Evolutionary conservation across 1,140 invertebrate genomes (phyloP), one percentile per base, ranked within the genome.

Genomic region (Varroa destructor): DNA sequence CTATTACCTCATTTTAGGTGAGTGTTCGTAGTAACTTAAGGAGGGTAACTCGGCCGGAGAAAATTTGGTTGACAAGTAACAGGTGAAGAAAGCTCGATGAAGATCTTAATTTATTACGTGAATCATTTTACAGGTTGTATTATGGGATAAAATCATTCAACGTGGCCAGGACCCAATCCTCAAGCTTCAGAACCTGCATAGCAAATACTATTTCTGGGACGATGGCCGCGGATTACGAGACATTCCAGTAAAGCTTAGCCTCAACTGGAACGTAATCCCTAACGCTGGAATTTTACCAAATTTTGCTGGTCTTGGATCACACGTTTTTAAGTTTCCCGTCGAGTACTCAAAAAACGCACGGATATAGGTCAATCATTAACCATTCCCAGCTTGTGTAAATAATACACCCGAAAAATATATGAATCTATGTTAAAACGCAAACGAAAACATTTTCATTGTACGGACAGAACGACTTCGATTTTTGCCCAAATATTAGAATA

Each of bases 161-260:
- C 85, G 96, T 78, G 92, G 90, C 70, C 91, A 98, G 79, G 92
- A 93, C 82, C 86, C 93, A 46, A 81, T 90, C 25, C 78, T 99
- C 55, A 88, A 94, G 77, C 90, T 93, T 75, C 91, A 92, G 79
- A 93, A 92, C 78, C 88, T 94, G 83, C 92, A 96, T 78, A 93
- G 92, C 1, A 97, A 99, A 80, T 99, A 99, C 82, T 99, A 99
- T 79, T 98, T 99, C 82, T 96, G 93, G 90, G 96, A 99, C 85
- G 96, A 98, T 84, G 95, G 95, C 64, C 92, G 93, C 82, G 93
- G 95, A 78, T 83, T 99, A 12, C 91, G 86, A 90, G 93, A 85
- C 86, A 77, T 75, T 58, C 97, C 97, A 81, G 87, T 97, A 1
- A 93, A 92, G 1, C 81, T 99, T 70, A 89, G 86, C n/a, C 80